Evolutionary conservation across 2,113 vertebrate species (phyloP), one percentile per base, ranked within the genome.

Genomic region (Dromas ardeola): DNA sequence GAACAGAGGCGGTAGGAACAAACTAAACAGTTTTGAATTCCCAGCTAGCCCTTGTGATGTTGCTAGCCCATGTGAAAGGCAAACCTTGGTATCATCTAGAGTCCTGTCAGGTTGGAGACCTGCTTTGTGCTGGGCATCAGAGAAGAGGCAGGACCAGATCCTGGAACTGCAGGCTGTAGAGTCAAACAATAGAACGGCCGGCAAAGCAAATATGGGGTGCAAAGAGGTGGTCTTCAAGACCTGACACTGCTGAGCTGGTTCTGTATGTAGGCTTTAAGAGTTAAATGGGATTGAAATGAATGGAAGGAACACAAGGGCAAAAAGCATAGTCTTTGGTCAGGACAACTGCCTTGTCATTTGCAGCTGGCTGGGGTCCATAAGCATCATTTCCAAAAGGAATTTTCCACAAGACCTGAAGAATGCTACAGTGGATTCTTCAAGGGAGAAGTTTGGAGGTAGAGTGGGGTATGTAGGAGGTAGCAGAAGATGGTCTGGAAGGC

Each of bases 121-220:
- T 9, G 5, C 71, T 59, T 30, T n/a, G 20, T 14, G 38, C n/a
- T 36, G 29, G 29, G 63, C 36, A 18, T 3, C 61, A 53, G 55
- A 34, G 84, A 16, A 22, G n/a, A 49, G 61, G 30, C 58, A 43
- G 63, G 43, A 29, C 25, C 50, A 21, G 30, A 1, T 23, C n/a
- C 26, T n/a, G 32, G 45, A 55, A 2, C 19, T 34, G 27, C 38
- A 15, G 36, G 55, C 10, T 50, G n/a, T 15, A 7, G 43, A 26
- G 67, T 47, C 13, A 4, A 29, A 7, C 55, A 13, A 43, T 7
- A 55, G 47, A 23, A 23, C 5, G 38, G 40, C 45, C 34, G 32
- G 4, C 20, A 19, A 3, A 7, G 52, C 40, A 23, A 6, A 22
- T 11, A 4, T 0, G 8, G 29, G 9, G 23, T 27, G 42, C 32